These are phyloP conservation scores for Hydra vulgaris DNA, from an alignment of 30 jellyfish, hydroid and myxozoan genomes.

Conservation along the genomic window DNA sequence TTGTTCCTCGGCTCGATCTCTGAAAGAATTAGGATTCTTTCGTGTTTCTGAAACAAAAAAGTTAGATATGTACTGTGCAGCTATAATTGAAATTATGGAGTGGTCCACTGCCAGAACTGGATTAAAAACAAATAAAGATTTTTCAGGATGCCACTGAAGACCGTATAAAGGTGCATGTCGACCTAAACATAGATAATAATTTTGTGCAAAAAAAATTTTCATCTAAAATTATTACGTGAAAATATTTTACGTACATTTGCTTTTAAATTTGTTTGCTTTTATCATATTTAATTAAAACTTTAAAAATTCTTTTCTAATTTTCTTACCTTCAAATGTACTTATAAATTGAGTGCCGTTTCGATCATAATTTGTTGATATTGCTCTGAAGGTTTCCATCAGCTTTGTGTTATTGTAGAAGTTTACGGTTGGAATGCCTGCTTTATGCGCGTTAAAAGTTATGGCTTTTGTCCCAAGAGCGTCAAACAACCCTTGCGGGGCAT, in stretches of 20 bases:
- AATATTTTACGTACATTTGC: background rate
- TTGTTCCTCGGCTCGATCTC: conserved; percentile 49
- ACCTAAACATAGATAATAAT: conserved; percentile 32
- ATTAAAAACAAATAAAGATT: conserved; percentile 51
- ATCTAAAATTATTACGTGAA: background rate
- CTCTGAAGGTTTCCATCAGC: conserved; percentile 46
- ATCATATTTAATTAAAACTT: too few relatives aligned
- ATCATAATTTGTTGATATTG: conserved; percentile 55
- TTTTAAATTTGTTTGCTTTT: background rate
- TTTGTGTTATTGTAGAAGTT: conserved; percentile 24
- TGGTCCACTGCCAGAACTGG: conserved; percentile 72
- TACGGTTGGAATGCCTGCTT: conserved; percentile 37
- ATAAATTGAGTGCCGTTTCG: conserved; percentile 63
- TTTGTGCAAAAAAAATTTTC: background rate
- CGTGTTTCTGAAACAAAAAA: conserved; percentile 63
- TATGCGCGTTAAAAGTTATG: conserved; percentile 74
- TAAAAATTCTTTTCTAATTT: too few relatives aligned
- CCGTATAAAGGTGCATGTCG: conserved; percentile 77
- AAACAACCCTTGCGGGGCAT: conserved; percentile 65
- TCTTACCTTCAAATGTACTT: conserved; percentile 86
- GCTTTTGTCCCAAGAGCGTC: conserved; percentile 50
- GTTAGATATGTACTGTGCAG: conserved; percentile 77
- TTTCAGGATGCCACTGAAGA: conserved; percentile 97
- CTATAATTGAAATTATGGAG: conserved; percentile 50
- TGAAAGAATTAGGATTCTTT: conserved; percentile 49